Conservation (phyloP, 2,113 vertebrate genomes). For the Pseudopodoces humilis region DNA sequence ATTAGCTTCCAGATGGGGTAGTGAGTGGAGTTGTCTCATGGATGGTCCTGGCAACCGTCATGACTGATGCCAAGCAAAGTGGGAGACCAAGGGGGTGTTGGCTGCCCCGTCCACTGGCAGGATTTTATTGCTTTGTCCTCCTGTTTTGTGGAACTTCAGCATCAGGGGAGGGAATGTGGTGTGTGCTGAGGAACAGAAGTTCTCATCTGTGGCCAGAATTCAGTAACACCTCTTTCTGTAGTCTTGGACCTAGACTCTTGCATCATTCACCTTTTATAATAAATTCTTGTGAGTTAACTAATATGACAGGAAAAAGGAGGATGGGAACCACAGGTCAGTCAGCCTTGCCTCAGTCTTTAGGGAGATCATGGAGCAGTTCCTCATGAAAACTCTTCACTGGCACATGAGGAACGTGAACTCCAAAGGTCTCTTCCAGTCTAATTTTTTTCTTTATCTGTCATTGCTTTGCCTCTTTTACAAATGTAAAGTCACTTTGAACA, state of each 20-base stretch:
- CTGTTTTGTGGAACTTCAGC: not conserved
- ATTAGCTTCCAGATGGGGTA: not conserved
- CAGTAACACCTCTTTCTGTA: not conserved
- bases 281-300: not conserved
- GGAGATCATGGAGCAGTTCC: not conserved
- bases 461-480: not conserved
- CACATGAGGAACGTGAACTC: not conserved
- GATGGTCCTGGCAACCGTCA: not conserved
- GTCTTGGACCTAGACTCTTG: not conserved
- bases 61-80: not conserved
- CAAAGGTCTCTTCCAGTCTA: not conserved
- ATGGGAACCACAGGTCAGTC: not conserved
- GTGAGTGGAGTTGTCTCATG: not conserved
- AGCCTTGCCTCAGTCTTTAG: not conserved
- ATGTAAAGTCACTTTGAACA: not conserved
- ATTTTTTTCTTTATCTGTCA: not conserved
- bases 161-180: not conserved
- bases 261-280: not conserved
- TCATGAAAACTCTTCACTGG: not conserved
- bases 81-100: not conserved
- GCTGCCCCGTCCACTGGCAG: not conserved
- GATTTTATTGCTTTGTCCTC: not conserved
- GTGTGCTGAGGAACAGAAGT: not conserved
- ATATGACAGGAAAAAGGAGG: not conserved
- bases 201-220: not conserved